A percentile compares a stretch with the other conserved stretches of the same genome.
Evolutionary conservation across 2,888 invertebrate genomes (phyloP).

Genomic region (Anarsia innoxiella): DNA sequence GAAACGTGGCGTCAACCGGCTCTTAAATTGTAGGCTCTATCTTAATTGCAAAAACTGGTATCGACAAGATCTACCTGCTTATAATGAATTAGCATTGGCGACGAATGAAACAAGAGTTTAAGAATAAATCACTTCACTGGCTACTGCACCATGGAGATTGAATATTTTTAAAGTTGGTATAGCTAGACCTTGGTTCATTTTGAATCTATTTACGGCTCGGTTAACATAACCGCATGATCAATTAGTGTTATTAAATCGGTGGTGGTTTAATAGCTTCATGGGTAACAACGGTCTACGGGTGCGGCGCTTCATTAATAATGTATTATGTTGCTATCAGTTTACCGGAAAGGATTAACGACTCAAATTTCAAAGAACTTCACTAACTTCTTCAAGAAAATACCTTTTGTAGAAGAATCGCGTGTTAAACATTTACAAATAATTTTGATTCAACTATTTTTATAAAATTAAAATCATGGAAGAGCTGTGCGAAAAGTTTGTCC

Average conservation of each 20-base stretch:
- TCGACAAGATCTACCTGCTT: slow-evolving; percentile 32
- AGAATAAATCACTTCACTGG: slow-evolving; percentile 29
- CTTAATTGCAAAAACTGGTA: slow-evolving; percentile 37
- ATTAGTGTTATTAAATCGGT: slow-evolving; percentile 27
- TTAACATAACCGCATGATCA: slow-evolving; percentile 21
- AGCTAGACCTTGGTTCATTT: slow-evolving; percentile 20
- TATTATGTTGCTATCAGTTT: no score
- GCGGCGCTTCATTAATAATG: slow-evolving; percentile 30
- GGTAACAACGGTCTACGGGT: slow-evolving; percentile 22
- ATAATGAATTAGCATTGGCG: slow-evolving; percentile 41
- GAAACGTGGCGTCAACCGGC: slow-evolving; percentile 37
- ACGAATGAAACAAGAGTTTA: slow-evolving; percentile 35
- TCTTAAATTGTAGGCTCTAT: slow-evolving; percentile 31
- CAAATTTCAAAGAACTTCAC: slow-evolving; percentile 21
- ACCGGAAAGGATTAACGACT: slow-evolving; percentile 21
- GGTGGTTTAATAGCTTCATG: slow-evolving; percentile 23
- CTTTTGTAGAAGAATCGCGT: neutral
- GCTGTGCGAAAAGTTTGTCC: slow-evolving; percentile 26
- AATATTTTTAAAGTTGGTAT: slow-evolving; percentile 26
- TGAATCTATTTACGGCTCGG: slow-evolving; percentile 21
- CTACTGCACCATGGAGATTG: slow-evolving; percentile 25
- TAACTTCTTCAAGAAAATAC: slow-evolving; percentile 18
- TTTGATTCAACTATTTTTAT: slow-evolving; percentile 9
- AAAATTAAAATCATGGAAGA: slow-evolving; percentile 31
- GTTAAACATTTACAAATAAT: slow-evolving; percentile 13